Percentiles rank a stretch among this genome's conserved stretches.
Evolutionary conservation across 2,888 invertebrate species (phyloP).

Genomic region (Diplazon laetatorius): DNA sequence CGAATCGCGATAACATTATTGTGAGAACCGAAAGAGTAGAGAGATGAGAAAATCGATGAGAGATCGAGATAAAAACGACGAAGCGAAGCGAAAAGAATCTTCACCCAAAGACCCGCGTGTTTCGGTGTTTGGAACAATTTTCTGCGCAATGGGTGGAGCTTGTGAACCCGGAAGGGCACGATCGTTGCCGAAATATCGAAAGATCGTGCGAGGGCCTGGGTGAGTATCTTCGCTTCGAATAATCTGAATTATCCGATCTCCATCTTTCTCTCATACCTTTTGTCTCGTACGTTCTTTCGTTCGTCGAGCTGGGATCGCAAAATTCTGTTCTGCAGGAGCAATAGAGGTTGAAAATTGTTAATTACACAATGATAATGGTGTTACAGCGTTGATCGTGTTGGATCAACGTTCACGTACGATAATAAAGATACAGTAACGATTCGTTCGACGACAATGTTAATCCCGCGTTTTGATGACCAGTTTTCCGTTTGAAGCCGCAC

Average conservation of each 20-base stretch:
- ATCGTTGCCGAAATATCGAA: conserved; percentile 50
- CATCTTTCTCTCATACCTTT: neutral
- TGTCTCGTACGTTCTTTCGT: neutral
- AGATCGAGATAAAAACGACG: neutral
- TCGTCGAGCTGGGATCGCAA: too few species aligned
- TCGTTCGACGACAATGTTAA: too few species aligned
- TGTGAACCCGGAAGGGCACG: conserved; percentile 51
- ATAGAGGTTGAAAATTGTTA: too few species aligned
- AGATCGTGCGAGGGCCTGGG: conserved; percentile 10
- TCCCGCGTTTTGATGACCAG: too few species aligned
- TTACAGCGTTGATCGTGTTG: too few species aligned
- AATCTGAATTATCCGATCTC: conserved; percentile 59
- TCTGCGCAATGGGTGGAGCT: neutral
- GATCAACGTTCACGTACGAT: too few species aligned
- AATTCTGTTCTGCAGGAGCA: too few species aligned
- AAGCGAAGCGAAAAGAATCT: conserved; percentile 32
- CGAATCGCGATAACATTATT: too few species aligned
- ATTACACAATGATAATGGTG: conserved; percentile 56
- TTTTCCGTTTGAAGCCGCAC: too few species aligned
- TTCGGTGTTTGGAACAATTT: neutral
- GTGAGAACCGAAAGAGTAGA: too few species aligned
- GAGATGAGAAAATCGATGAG: neutral
- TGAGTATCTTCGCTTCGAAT: conserved; percentile 19
- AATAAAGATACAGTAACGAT: too few species aligned
- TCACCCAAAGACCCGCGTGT: neutral